phyloP scores from a whole-genome alignment of 2,797 vertebrate genomes.

The Peromyscus aztecus region DNA sequence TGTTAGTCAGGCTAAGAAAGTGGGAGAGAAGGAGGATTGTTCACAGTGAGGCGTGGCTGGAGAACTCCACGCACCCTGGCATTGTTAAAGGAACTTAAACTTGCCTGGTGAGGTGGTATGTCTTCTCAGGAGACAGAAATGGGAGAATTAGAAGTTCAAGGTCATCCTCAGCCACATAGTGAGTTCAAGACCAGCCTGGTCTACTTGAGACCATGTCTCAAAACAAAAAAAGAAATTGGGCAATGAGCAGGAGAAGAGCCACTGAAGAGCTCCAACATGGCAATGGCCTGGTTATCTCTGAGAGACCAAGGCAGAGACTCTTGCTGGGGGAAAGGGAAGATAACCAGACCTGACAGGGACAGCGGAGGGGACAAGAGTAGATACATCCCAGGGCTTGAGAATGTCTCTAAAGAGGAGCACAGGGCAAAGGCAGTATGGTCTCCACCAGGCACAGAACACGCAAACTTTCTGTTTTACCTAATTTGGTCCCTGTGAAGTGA shows the following conservation, averaged over 20 bases:
- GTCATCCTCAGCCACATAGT: not conserved
- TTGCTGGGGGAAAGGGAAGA: not conserved
- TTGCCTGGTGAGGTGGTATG: not conserved
- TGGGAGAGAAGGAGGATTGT: not conserved
- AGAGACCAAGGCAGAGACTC: not conserved
- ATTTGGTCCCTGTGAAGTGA: not conserved
- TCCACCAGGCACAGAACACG: not conserved
- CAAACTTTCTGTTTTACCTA: not conserved
- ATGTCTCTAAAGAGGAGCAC: not conserved
- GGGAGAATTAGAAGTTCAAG: not conserved
- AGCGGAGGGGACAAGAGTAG: not conserved
- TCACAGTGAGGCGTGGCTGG: not conserved
- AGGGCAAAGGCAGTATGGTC: not conserved
- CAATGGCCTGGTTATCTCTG: not conserved
- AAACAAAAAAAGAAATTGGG: not conserved
- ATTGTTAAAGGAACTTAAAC: slow-evolving; percentile 3
- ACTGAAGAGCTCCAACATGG: not conserved
- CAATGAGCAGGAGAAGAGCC: not conserved
- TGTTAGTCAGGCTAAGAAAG: not conserved
- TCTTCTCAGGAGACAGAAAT: not conserved
- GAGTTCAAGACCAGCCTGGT: not conserved
- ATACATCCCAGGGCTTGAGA: not conserved
- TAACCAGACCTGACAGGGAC: not conserved
- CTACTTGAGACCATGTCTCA: not conserved
- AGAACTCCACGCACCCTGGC: not conserved